phyloP scores from a whole-genome alignment of 1,140 invertebrate genomes.

The Cepaea nemoralis region DNA sequence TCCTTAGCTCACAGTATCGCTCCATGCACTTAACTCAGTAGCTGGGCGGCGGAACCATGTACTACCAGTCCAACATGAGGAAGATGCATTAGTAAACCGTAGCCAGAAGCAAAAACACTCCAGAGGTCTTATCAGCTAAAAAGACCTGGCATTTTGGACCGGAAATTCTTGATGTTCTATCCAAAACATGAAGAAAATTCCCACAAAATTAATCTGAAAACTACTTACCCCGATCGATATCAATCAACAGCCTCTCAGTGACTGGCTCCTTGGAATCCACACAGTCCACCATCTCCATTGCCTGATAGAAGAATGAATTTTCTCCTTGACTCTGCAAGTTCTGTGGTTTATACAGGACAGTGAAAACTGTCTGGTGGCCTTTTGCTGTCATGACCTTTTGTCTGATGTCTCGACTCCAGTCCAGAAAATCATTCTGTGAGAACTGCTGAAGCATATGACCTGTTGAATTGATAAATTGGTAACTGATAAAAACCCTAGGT shows the following conservation, averaged over 20 bases:
- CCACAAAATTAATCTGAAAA: too few species aligned
- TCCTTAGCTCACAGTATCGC: too few species aligned
- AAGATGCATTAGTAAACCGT: too few species aligned
- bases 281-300: constrained; percentile 7
- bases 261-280: constrained; percentile 19
- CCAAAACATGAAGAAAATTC: too few species aligned
- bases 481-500: too few species aligned
- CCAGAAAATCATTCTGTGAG: constrained; percentile 70
- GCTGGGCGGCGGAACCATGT: too few species aligned
- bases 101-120: too few species aligned
- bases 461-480: constrained; percentile 47
- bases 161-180: too few species aligned
- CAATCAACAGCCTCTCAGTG: constrained; percentile 46
- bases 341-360: constrained; percentile 58
- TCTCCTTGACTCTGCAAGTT: constrained; percentile 52
- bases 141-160: too few species aligned
- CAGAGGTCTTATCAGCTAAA: too few species aligned
- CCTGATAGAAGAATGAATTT: constrained; percentile 59
- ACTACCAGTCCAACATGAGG: too few species aligned
- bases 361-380: constrained; percentile 63
- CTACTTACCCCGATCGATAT: constrained; percentile 69
- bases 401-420: constrained; percentile 65
- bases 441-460: constrained; percentile 74
- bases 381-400: constrained; percentile 56
- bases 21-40: too few species aligned